Percentiles rank a stretch among this genome's conserved stretches.
phyloP scores from a whole-genome alignment of 1,140 invertebrate species.

The Piezodorus guildinii region DNA sequence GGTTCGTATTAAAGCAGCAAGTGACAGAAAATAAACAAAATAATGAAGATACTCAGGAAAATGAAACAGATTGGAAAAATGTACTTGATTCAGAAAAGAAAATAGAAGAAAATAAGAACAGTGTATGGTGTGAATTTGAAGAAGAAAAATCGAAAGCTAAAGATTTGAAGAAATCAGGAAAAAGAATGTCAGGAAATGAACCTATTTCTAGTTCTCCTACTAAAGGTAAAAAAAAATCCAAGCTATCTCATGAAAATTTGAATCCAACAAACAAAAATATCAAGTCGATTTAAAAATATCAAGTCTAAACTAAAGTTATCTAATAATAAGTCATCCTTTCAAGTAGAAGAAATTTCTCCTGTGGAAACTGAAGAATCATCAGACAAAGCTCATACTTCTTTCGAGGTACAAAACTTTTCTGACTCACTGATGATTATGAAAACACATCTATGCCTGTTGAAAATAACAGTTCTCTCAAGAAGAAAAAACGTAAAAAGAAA shows the following conservation, averaged over 20 bases:
- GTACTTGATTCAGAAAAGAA: slow-evolving; percentile 7
- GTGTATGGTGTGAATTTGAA: slow-evolving; percentile 41
- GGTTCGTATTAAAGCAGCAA: slow-evolving; percentile 52
- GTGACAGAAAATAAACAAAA: neutral
- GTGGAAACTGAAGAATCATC: neutral
- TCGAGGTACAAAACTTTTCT: no score
- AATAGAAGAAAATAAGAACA: slow-evolving; percentile 31
- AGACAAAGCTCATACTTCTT: no score
- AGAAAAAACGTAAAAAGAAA: neutral
- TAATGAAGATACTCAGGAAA: neutral
- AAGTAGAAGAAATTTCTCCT: neutral
- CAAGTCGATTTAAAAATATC: neutral
- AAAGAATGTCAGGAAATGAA: neutral
- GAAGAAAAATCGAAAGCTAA: slow-evolving; percentile 21
- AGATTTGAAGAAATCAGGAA: neutral
- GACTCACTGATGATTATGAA: no score
- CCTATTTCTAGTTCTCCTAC: no score
- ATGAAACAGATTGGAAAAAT: slow-evolving; percentile 13
- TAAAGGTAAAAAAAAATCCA: no score
- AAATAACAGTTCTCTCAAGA: neutral
- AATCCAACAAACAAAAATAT: no score
- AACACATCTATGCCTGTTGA: neutral
- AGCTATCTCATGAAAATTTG: no score
- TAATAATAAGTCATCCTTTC: neutral
- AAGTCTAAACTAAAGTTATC: neutral